Conservation (phyloP, 2,888 invertebrate species). For the Thymelicus lineola region DNA sequence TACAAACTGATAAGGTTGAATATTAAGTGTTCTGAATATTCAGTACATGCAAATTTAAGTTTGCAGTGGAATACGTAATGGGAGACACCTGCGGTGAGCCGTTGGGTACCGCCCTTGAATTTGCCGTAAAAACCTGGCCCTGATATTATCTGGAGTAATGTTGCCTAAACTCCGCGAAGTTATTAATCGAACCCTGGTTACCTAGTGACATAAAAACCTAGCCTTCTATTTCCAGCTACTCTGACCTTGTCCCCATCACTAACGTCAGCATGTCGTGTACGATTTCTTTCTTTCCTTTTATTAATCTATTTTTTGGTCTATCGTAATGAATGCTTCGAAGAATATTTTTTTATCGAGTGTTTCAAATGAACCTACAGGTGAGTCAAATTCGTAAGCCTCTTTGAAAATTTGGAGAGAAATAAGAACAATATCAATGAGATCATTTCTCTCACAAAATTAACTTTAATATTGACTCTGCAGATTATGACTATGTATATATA, state of each 20-base stretch:
- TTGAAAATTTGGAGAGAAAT: too few relatives aligned
- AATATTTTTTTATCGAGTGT: background rate
- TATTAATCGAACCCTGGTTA: slow-evolving; percentile 28
- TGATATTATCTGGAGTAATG: slow-evolving; percentile 33
- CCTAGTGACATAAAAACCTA: slow-evolving; percentile 18
- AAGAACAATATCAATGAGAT: too few relatives aligned
- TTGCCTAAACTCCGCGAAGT: slow-evolving; percentile 23
- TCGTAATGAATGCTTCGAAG: background rate
- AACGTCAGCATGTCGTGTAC: background rate
- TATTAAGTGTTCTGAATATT: slow-evolving; percentile 38
- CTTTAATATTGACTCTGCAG: background rate
- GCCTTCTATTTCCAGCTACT: slow-evolving; percentile 1
- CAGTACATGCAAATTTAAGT: slow-evolving; percentile 40
- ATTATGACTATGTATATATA: background rate
- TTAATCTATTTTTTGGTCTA: background rate
- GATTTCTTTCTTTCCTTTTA: background rate
- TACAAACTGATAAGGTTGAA: slow-evolving; percentile 35
- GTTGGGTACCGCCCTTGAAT: slow-evolving; percentile 37
- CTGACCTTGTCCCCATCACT: slow-evolving; percentile 1
- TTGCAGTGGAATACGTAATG: slow-evolving; percentile 41
- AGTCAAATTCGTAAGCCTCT: too few relatives aligned
- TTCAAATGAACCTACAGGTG: background rate
- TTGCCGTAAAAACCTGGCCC: slow-evolving; percentile 28
- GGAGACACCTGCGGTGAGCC: slow-evolving; percentile 45
- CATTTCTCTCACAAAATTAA: background rate